Evolutionary conservation across 2,888 invertebrate genomes (phyloP), one percentile per base, ranked within the genome.

Genomic region (Torymus texanus): DNA sequence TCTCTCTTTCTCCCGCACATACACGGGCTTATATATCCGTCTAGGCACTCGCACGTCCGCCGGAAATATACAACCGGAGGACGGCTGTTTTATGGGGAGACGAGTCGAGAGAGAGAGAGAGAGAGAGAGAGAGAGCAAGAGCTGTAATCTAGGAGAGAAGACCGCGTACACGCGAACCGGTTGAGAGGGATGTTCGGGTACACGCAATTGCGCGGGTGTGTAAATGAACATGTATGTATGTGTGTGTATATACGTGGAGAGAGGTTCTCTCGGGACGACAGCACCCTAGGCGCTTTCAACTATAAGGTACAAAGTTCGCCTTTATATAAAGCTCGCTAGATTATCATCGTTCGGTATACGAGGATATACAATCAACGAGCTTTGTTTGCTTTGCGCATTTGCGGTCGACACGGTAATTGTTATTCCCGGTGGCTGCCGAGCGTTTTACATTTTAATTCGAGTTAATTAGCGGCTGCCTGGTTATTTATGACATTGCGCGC

Each of bases 21-120:
- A 24, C 29, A 5, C 29, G 29, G 2, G 41, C 8, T 41, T 41
- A 8, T 41, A 41, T 41, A 41, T 41, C 41, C 8, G 41, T 41
- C 41, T 41, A 41, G 8, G 41, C 8, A 8, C 41, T 41, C 58
- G 50, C 58, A 18, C 18, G 18, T n/a, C 66, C 58, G 12, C 21
- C 58, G 16, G 65, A 74, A 58, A 21, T 75, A 75, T 75, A 75
- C 21, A 56, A 16, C 58, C 62, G 50, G 21, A 65, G 58, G 24
- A 56, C 51, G 61, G 21, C 29, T 61, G 68, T 75, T 75, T 75
- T 75, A 75, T 51, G 75, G 59, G 55, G 62, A 61, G 53, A n/a
- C 29, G 24, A 68, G 68, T 41, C n/a, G 58, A 70, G 72, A 18
- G 24, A 51, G 29, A 61, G 67, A 73, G 13, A 18, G 12, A 51